Percentiles rank a stretch among this genome's conserved stretches.
Evolutionary conservation across 2,797 vertebrate species (phyloP).

Genomic region (Xenentodon cancila): DNA sequence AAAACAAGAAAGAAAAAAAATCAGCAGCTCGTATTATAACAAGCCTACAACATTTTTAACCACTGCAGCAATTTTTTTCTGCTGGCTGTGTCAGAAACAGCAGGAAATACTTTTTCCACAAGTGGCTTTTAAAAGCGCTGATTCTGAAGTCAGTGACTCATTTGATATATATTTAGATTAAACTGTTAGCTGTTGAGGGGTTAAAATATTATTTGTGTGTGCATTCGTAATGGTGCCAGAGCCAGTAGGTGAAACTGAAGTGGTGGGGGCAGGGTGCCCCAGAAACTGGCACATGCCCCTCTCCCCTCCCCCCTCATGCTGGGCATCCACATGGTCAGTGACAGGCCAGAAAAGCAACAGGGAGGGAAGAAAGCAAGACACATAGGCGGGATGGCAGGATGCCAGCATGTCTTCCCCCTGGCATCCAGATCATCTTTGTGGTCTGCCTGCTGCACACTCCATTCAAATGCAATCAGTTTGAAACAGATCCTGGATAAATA

Average conservation of each 20-base stretch:
- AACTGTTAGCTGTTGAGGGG: conserved; percentile 8
- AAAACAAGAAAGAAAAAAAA: too few species aligned
- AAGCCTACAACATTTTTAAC: too few species aligned
- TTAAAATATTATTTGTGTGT: conserved; percentile 29
- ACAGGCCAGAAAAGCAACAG: conserved; percentile 30
- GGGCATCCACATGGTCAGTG: conserved; percentile 47
- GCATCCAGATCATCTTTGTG: conserved; percentile 47
- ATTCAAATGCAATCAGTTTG: conserved; percentile 61
- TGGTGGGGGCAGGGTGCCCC: conserved; percentile 44
- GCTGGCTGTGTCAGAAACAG: too few species aligned
- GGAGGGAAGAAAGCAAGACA: conserved; percentile 13
- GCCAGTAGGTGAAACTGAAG: conserved; percentile 37
- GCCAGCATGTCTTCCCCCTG: conserved; percentile 52
- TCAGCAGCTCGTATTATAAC: too few species aligned
- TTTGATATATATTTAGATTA: conserved; percentile 15
- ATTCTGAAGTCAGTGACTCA: conserved; percentile 2
- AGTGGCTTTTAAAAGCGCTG: not conserved
- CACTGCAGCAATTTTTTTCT: too few species aligned
- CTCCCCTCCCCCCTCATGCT: conserved; percentile 26
- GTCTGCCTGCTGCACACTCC: conserved; percentile 39
- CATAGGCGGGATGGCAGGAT: conserved; percentile 39
- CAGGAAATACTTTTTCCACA: too few species aligned
- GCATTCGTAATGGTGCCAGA: conserved; percentile 8
- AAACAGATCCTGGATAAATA: conserved; percentile 69
- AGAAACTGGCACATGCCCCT: conserved; percentile 54